These are phyloP conservation scores for Sebastes itinus DNA, from an alignment of 2,797 vertebrate genomes.

Conservation along the genomic window DNA sequence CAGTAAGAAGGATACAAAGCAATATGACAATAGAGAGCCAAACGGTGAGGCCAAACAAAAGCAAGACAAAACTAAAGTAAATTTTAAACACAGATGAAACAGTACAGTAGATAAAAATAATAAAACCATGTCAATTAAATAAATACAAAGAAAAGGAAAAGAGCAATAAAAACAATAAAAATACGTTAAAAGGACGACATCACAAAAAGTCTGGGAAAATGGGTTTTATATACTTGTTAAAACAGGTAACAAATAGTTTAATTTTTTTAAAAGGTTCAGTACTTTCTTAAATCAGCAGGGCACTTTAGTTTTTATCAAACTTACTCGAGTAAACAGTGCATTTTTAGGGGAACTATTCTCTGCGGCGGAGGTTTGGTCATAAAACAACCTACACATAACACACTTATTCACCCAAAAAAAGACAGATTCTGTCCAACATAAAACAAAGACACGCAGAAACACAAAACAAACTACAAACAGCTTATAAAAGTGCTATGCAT, in stretches of 20 bases:
- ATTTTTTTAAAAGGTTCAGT: neutral
- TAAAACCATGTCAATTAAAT: too few relatives aligned
- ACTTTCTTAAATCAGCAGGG: neutral
- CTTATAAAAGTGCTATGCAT: neutral
- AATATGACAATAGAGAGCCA: too few relatives aligned
- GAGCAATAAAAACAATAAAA: too few relatives aligned
- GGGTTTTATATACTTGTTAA: neutral
- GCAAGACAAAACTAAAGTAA: too few relatives aligned
- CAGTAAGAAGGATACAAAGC: too few relatives aligned
- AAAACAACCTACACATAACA: neutral
- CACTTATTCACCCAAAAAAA: neutral
- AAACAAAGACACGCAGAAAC: neutral
- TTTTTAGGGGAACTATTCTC: too few relatives aligned
- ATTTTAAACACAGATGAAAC: too few relatives aligned
- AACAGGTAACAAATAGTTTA: neutral
- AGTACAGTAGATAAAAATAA: too few relatives aligned
- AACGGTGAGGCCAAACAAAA: too few relatives aligned
- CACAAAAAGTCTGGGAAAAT: too few relatives aligned
- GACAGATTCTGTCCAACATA: neutral
- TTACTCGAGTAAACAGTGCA: neutral
- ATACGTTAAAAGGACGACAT: too few relatives aligned
- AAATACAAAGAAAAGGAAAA: too few relatives aligned
- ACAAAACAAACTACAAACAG: neutral
- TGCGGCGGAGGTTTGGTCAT: neutral
- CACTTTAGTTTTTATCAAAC: neutral